These are phyloP conservation scores for Telmatochromis sp. DNA, from an alignment of 2,113 vertebrate genomes.

Conservation along the genomic window DNA sequence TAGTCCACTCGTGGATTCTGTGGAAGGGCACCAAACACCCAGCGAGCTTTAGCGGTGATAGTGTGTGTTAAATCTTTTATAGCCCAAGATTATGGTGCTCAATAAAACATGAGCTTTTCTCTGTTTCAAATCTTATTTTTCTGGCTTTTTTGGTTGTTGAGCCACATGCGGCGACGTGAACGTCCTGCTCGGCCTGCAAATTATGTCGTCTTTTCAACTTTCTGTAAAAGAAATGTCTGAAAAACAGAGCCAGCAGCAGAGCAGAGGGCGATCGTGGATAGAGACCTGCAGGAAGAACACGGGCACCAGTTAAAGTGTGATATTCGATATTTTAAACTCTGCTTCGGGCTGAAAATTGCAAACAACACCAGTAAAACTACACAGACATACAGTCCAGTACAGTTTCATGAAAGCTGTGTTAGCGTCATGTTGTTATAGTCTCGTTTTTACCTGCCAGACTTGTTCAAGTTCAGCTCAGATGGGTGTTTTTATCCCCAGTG, in stretches of 20 bases:
- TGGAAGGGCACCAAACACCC: not conserved
- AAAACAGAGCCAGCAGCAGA: not conserved
- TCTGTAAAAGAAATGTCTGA: not conserved
- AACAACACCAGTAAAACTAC: not conserved
- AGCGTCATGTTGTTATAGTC: not conserved
- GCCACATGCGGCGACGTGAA: too few species aligned
- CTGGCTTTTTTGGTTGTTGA: not conserved
- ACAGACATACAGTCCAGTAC: not conserved
- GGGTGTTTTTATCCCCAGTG: not conserved
- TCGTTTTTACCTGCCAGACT: not conserved
- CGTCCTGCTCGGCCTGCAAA: not conserved
- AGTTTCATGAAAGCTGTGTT: not conserved
- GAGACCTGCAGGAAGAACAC: not conserved
- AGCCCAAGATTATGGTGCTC: rapidly evolving
- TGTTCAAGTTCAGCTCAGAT: not conserved
- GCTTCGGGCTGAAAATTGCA: not conserved
- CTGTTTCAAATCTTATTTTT: not conserved
- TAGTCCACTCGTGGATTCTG: not conserved
- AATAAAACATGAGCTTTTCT: not conserved
- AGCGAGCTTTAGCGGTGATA: not conserved
- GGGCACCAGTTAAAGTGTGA: not conserved
- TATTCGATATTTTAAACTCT: not conserved
- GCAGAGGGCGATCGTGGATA: not conserved
- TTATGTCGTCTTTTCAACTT: not conserved
- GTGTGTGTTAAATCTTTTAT: not conserved